phyloP scores from a whole-genome alignment of 1,140 invertebrate genomes.

The Panagrolaimus sp. region DNA sequence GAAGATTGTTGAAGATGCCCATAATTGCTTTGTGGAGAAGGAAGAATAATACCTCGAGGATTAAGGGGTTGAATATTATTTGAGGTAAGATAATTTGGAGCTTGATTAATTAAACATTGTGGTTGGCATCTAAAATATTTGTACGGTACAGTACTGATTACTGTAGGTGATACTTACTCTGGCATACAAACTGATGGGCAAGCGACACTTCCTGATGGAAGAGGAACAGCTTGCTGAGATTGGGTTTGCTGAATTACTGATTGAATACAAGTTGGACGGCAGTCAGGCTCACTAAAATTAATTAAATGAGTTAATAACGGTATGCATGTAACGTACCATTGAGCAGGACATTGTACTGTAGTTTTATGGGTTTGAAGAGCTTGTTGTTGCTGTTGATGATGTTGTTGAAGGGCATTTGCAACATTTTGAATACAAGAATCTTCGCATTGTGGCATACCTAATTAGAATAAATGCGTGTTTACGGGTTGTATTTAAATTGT shows the following conservation, averaged over 20 bases:
- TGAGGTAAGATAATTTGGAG: not conserved
- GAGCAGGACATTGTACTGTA: no score
- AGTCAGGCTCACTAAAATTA: no score
- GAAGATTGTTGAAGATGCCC: slow-evolving; percentile 1
- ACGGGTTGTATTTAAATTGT: no score
- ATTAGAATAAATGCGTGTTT: not conserved
- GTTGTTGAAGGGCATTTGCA: not conserved
- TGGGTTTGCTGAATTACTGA: not conserved
- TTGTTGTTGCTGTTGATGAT: not conserved
- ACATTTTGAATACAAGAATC: not conserved
- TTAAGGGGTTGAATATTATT: no score
- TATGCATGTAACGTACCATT: no score
- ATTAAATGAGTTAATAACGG: no score
- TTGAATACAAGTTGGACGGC: no score
- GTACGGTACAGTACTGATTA: no score
- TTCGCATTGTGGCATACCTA: not conserved
- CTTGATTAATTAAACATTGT: not conserved
- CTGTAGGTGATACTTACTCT: not conserved
- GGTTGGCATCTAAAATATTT: not conserved
- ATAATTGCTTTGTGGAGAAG: not conserved
- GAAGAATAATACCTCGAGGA: not conserved
- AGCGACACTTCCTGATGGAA: not conserved
- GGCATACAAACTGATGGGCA: slow-evolving; percentile 9
- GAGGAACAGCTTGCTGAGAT: not conserved
- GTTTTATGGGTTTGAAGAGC: no score